Base-by-base conservation (phyloP, 2,113 vertebrate genomes). In the Ochotona princeps region DNA sequence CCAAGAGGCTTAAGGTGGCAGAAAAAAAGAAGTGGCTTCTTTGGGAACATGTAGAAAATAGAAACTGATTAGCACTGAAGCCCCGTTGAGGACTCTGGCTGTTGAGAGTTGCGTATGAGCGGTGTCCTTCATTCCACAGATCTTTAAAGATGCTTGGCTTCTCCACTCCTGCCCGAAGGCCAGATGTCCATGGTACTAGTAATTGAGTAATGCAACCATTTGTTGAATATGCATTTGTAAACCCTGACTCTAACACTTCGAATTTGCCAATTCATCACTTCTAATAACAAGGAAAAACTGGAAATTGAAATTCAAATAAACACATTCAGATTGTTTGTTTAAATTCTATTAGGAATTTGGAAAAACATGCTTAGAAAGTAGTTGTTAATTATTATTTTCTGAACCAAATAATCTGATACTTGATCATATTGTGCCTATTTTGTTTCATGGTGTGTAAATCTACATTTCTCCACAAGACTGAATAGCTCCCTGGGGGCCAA, bases 341-440 rank as follows among this genome's bases (percentile, higher is more conserved):
- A 51, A 86, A 23, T 72, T 63, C 85, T 93, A 26, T 74, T 82
- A 14, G 66, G 61, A 66, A 23, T 92, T 79, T 75, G 75, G 15
- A 76, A 38, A 89, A 82, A 44, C 65, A 65, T 87, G 38, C 60
- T 69, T 70, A 20, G 54, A 60, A 87, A 82, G 35, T 73, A 82
- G 66, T 83, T 21, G 18, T 65, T 93, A 78, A 87, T 84, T 87
- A 87, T 73, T 78, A 17, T 83, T 91, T 81, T 89, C 88, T 94
- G 30, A 80, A 66, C 73, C 54, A 78, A 44, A 47, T 81, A 87
- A 87, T 85, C 28, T n/a, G 82, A 26, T 32, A 61, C 51, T 84
- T 90, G 30, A 32, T 87, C 51, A 74, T 78, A 38, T 14, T 60
- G 49, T 60, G 20, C 61, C 60, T 66, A 78, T 78, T 94, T 92